phyloP scores from a whole-genome alignment of 2,797 vertebrate species.

The Staurois parvus region DNA sequence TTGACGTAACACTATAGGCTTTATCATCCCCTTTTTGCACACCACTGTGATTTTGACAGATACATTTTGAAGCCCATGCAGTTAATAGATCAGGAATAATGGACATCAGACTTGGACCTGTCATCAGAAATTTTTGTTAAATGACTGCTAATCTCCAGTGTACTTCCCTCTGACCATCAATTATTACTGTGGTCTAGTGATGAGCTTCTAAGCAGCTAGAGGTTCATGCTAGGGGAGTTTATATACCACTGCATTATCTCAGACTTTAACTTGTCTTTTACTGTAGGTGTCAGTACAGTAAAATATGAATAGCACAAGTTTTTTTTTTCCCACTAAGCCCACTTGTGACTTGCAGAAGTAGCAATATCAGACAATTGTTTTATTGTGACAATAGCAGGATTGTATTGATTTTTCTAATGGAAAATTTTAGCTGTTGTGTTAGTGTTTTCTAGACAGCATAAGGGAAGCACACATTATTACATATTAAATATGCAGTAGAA shows the following conservation, averaged over 20 bases:
- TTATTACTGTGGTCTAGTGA: slow-evolving; percentile 13
- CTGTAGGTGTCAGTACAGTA: neutral
- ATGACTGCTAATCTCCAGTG: slow-evolving; percentile 27
- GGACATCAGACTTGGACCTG: neutral
- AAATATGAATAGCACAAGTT: neutral
- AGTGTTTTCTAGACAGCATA: neutral
- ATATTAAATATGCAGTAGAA: slow-evolving; percentile 5
- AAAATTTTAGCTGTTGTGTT: no score
- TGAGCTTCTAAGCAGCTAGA: slow-evolving; percentile 1
- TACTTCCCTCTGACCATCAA: slow-evolving; percentile 1
- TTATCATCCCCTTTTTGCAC: no score
- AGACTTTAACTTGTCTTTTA: neutral
- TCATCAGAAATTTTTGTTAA: slow-evolving; percentile 8
- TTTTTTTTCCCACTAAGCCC: neutral
- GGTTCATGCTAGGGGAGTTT: neutral
- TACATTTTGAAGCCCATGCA: neutral
- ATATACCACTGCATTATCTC: neutral
- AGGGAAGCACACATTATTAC: neutral
- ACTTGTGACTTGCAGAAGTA: neutral
- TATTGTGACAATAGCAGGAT: no score
- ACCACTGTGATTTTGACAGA: no score
- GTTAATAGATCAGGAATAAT: slow-evolving; percentile 21
- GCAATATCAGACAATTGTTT: neutral
- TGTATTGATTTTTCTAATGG: no score
- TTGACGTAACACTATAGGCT: no score